These are phyloP conservation scores for Gibbula magus DNA, from an alignment of 2,888 invertebrate genomes.

Conservation along the genomic window DNA sequence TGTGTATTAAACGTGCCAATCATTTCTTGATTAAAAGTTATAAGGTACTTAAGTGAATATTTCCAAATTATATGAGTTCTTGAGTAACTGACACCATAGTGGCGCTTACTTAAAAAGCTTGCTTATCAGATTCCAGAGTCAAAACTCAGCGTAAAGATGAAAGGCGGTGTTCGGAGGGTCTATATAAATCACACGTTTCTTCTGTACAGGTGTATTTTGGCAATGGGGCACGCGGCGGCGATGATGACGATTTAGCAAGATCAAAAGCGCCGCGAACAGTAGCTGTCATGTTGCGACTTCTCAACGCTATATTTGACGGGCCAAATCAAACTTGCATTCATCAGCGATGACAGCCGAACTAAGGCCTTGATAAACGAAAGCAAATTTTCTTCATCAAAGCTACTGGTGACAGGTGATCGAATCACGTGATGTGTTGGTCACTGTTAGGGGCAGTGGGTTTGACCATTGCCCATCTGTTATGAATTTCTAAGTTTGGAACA, in stretches of 20 bases:
- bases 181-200: not conserved
- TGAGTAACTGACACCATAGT: not conserved
- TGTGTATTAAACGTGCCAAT: no score
- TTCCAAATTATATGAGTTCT: no score
- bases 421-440: conserved; percentile 1
- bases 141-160: not conserved
- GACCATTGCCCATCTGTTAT: no score
- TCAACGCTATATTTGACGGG: not conserved
- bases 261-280: not conserved
- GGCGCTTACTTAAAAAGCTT: no score
- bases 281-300: not conserved
- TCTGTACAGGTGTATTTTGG: not conserved
- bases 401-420: not conserved
- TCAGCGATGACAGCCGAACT: not conserved
- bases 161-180: not conserved
- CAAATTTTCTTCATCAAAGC: not conserved
- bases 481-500: no score
- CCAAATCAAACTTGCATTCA: not conserved
- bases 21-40: no score
- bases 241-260: not conserved
- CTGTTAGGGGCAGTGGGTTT: not conserved
- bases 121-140: not conserved
- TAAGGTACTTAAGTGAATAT: no score
- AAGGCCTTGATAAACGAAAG: not conserved
- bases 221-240: not conserved